Percentiles rank a stretch among this genome's conserved stretches.
These are phyloP conservation scores for Encarsia formosa DNA, from an alignment of 2,888 invertebrate species.

Conservation along the genomic window DNA sequence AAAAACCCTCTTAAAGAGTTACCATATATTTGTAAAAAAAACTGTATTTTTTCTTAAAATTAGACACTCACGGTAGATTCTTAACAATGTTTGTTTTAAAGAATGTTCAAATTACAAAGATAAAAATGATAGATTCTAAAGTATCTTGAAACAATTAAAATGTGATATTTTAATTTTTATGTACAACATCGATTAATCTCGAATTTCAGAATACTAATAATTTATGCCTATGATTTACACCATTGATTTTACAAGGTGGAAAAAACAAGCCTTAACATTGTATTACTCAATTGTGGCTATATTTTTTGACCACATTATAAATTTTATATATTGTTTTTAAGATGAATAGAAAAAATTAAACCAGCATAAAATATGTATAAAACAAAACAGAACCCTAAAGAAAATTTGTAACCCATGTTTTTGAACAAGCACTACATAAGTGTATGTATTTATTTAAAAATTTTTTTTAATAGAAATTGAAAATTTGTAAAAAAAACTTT, in stretches of 20 bases:
- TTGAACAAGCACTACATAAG: constrained; percentile 16
- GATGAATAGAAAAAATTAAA: constrained; percentile 7
- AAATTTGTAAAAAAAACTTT: constrained; percentile 15
- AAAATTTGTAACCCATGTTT: constrained; percentile 1
- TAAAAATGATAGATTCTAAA: too few relatives aligned
- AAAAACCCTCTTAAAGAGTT: too few relatives aligned
- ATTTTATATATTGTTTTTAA: too few relatives aligned
- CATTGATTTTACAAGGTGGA: constrained; percentile 8
- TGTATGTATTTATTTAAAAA: too few relatives aligned
- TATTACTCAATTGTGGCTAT: neutral
- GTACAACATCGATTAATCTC: constrained; percentile 18
- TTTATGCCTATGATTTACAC: neutral
- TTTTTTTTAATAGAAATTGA: too few relatives aligned
- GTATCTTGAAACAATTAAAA: neutral
- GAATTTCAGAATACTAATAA: constrained; percentile 18
- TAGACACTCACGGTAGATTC: too few relatives aligned
- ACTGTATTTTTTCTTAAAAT: too few relatives aligned
- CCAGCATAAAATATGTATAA: constrained; percentile 23
- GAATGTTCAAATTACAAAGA: too few relatives aligned
- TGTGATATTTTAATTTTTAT: constrained; percentile 11
- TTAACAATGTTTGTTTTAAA: too few relatives aligned
- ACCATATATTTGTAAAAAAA: too few relatives aligned
- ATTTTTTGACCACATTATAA: too few relatives aligned
- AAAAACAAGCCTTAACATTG: constrained; percentile 1
- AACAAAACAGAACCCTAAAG: constrained; percentile 12